Evolutionary conservation across 2,113 vertebrate species (phyloP).

Genomic region (Alethe castanea): DNA sequence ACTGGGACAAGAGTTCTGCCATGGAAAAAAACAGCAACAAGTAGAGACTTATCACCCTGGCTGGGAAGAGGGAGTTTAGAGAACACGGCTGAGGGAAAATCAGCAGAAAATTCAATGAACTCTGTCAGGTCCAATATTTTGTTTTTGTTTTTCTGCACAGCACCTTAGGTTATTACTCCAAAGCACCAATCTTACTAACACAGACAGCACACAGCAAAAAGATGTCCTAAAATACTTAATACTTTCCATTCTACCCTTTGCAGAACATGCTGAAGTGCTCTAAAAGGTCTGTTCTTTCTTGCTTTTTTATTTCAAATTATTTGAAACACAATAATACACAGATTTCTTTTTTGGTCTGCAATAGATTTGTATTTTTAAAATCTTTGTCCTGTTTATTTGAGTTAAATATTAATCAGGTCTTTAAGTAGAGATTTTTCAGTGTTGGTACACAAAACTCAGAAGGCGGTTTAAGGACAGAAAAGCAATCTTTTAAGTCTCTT

Average conservation of each 20-base stretch:
- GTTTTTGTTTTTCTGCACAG: neutral
- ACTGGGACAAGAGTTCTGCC: constrained; percentile 25
- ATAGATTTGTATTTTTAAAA: neutral
- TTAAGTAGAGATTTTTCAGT: neutral
- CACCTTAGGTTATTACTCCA: neutral
- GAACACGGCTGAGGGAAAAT: neutral
- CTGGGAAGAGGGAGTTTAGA: neutral
- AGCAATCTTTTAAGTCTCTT: neutral
- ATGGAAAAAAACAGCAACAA: constrained; percentile 26
- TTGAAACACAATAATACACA: neutral
- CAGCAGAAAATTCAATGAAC: neutral
- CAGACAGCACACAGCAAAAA: neutral
- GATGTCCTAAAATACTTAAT: neutral
- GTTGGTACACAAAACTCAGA: neutral
- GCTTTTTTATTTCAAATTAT: neutral
- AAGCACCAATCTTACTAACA: neutral
- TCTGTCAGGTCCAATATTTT: neutral
- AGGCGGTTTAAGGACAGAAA: neutral
- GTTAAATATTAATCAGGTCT: constrained; percentile 60
- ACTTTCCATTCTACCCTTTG: neutral
- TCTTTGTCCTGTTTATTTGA: neutral
- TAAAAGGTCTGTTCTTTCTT: neutral
- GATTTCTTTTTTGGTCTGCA: neutral
- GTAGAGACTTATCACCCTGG: constrained; percentile 1
- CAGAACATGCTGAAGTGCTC: neutral